Evolutionary conservation across 2,888 invertebrate genomes (phyloP), one percentile per base, ranked within the genome.

Genomic region (Brachycybe producta): DNA sequence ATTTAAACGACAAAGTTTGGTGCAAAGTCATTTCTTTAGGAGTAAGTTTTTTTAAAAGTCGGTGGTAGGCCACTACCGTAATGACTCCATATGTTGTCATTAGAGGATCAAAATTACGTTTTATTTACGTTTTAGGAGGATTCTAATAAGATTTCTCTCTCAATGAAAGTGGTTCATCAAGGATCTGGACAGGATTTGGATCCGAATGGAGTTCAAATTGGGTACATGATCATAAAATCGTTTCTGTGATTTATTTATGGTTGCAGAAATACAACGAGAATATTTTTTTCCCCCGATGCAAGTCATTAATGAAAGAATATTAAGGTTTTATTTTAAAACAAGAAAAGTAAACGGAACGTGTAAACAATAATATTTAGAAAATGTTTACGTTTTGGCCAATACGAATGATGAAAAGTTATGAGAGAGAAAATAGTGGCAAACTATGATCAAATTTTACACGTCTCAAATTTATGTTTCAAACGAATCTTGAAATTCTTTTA

Each of bases 131-230:
- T 38, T 35, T 38, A 35, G 21, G 35, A 52, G 17, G 49, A 52
- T 40, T 36, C 34, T 24, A 38, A 36, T 7, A 52, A 52, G 36
- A 52, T 52, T 36, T 52, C 49, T 2, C 34, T 52, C 15, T 52
- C 52, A 13, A 52, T 52, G 52, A 52, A 52, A 35, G 46, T 49
- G 27, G 52, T 52, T 42, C 21, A 42, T 42, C 52, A 52, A 49
- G 49, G 49, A n/a, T 24, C 24, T 17, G 52, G 52, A 32, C 21
- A 42, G 30, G 52, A 52, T 49, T 43, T 52, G 28, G 52, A 52
- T 49, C 52, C 52, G 8, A 49, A 48, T 38, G 52, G 52, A 36
- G 52, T 52, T 23, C 21, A 49, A 34, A 35, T 49, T 15, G 28
- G 30, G 49, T 49, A 49, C 26, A 2, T 23, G 13, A 21, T 39